Evolutionary conservation across 35 echinoderm and acorn worm species (phyloP).

Genomic region (Amphiura filiformis): DNA sequence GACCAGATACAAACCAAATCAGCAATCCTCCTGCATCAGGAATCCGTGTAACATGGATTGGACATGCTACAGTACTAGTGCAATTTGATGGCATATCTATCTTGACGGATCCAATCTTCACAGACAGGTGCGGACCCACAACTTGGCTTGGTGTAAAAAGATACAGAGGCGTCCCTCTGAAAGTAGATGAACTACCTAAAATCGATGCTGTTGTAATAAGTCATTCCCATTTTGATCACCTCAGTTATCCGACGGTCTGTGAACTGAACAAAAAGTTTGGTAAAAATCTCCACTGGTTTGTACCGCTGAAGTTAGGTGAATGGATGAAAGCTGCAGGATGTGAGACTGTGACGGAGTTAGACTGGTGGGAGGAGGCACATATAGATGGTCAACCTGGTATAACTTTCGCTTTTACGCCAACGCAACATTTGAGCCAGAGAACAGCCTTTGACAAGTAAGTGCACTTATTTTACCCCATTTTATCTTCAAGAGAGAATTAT

Average conservation of each 20-base stretch:
- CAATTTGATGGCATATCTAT: constrained; percentile 93
- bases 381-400: constrained; percentile 58
- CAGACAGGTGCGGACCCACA: constrained; percentile 53
- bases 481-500: too few species aligned
- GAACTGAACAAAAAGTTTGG: constrained; percentile 73
- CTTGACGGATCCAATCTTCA: constrained; percentile 91
- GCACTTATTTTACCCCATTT: too few species aligned
- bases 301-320: constrained; percentile 59
- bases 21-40: constrained; percentile 55
- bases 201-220: constrained; percentile 95
- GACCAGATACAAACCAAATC: constrained; percentile 34
- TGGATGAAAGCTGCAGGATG: constrained; percentile 74
- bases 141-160: constrained; percentile 64
- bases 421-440: constrained; percentile 83
- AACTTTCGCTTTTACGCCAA: constrained; percentile 75
- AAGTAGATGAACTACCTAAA: constrained; percentile 66
- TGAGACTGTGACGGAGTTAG: constrained; percentile 83
- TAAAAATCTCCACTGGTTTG: constrained; percentile 74
- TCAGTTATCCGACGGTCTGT: constrained; percentile 62
- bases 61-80: constrained; percentile 82
- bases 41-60: constrained; percentile 83
- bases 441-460: too few species aligned
- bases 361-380: constrained; percentile 97
- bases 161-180: constrained; percentile 57
- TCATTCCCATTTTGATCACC: constrained; percentile 93